Percentiles rank a stretch among this genome's conserved stretches.
phyloP scores from a whole-genome alignment of 30 jellyfish, hydroid and myxozoan genomes.

The Chrysaora quinquecirrha region DNA sequence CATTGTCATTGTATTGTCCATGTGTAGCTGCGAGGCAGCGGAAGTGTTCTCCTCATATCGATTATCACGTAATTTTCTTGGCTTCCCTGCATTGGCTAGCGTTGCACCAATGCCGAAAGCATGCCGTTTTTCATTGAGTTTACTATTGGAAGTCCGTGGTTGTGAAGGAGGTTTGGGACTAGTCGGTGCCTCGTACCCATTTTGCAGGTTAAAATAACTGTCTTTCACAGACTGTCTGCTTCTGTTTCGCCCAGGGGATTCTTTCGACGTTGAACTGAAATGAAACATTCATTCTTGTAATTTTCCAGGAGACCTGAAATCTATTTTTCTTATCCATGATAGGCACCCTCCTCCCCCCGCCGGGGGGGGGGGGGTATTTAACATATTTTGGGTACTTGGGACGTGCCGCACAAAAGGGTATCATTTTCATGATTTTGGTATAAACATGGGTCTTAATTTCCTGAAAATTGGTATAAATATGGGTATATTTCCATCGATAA shows the following conservation, averaged over 20 bases:
- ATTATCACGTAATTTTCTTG: background rate
- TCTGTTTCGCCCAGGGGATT: background rate
- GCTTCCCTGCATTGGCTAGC: conserved; percentile 15
- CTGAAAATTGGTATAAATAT: too few relatives aligned
- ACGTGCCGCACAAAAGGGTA: too few relatives aligned
- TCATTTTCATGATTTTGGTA: too few relatives aligned
- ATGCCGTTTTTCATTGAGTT: conserved; percentile 62
- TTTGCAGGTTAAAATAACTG: background rate
- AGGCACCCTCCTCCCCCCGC: too few relatives aligned
- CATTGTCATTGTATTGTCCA: background rate
- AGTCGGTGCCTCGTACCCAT: conserved; percentile 2
- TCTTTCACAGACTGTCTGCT: background rate
- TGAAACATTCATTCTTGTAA: too few relatives aligned
- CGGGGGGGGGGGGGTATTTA: too few relatives aligned
- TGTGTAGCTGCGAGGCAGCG: background rate
- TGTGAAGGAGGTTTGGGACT: conserved; percentile 87
- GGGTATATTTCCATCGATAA: too few relatives aligned
- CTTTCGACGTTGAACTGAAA: too few relatives aligned
- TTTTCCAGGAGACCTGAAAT: too few relatives aligned
- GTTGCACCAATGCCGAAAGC: conserved; percentile 44
- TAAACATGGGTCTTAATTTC: too few relatives aligned
- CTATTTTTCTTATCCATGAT: too few relatives aligned
- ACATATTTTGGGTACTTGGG: too few relatives aligned
- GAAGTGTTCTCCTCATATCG: background rate
- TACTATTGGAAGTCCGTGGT: conserved; percentile 73